Conservation (phyloP, 1,140 invertebrate species). For the Drosophila chauvacae region DNA sequence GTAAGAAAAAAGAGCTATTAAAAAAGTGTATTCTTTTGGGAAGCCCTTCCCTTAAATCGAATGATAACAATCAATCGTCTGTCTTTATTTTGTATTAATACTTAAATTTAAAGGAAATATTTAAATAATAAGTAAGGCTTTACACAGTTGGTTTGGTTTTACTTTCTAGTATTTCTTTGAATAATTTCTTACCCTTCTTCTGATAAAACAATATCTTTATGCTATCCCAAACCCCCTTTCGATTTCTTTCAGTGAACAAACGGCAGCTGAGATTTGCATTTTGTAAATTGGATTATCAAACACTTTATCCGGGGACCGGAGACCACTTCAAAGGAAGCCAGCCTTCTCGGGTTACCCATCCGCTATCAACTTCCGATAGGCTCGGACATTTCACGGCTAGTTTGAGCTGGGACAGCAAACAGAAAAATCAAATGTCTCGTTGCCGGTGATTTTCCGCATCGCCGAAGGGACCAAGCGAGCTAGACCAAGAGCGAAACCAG, state of each 20-base stretch:
- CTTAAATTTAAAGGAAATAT: not conserved
- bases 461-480: constrained; percentile 17
- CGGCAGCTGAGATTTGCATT: constrained; percentile 78
- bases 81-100: not conserved
- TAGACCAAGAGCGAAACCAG: not conserved
- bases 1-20: not conserved
- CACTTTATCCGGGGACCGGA: constrained; percentile 49
- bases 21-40: not conserved
- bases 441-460: constrained; percentile 74
- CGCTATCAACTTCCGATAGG: constrained; percentile 78
- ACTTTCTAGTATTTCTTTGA: not conserved
- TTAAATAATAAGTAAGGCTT: not conserved
- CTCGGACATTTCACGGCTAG: constrained; percentile 75
- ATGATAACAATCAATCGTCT: not conserved
- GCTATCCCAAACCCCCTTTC: too few species aligned
- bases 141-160: not conserved
- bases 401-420: constrained; percentile 69
- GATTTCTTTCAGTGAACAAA: not conserved
- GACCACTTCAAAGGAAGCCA: constrained; percentile 72
- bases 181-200: not conserved
- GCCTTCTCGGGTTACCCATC: constrained; percentile 59
- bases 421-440: constrained; percentile 77
- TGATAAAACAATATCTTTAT: accelerated
- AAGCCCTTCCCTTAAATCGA: too few species aligned
- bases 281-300: constrained; percentile 70